These are phyloP conservation scores for Lasioglossum malachurum DNA, from an alignment of 2,888 invertebrate species.

Conservation along the genomic window DNA sequence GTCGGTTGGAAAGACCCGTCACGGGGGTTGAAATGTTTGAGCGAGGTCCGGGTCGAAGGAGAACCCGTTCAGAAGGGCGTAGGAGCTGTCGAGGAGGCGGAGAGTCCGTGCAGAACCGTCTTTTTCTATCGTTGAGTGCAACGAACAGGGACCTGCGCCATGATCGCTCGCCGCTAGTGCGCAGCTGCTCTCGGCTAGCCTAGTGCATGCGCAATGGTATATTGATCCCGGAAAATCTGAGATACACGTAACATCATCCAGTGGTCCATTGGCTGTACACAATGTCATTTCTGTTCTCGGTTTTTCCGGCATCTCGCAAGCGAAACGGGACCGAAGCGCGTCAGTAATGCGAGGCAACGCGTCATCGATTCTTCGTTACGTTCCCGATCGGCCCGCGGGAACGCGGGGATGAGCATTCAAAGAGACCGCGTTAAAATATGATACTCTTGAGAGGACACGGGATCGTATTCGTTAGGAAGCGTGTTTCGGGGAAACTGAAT, in stretches of 20 bases:
- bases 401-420: conserved; percentile 2
- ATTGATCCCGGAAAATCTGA: conserved; percentile 73
- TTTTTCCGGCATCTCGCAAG: conserved; percentile 65
- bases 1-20: background rate
- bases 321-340: conserved; percentile 48
- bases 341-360: conserved; percentile 53
- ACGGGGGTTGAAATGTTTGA: conserved; percentile 1
- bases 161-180: conserved; percentile 42
- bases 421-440: conserved; percentile 51
- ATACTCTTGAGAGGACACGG: conserved; percentile 25
- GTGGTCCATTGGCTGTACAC: conserved; percentile 82
- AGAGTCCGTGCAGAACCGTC: conserved; percentile 37
- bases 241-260: conserved; percentile 76
- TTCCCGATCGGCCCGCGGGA: conserved; percentile 21
- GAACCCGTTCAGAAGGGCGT: conserved; percentile 41
- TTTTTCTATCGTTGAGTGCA: conserved; percentile 52
- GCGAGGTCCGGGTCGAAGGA: conserved; percentile 15
- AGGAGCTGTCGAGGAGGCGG: conserved; percentile 42
- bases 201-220: conserved; percentile 77
- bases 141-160: conserved; percentile 66
- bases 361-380: conserved; percentile 35
- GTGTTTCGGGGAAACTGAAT: conserved; percentile 30
- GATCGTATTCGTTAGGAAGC: conserved; percentile 32
- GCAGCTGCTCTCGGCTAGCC: conserved; percentile 48
- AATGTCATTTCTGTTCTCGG: conserved; percentile 77